phyloP scores from a whole-genome alignment of 1,140 invertebrate species.

The Agraylea sexmaculata region DNA sequence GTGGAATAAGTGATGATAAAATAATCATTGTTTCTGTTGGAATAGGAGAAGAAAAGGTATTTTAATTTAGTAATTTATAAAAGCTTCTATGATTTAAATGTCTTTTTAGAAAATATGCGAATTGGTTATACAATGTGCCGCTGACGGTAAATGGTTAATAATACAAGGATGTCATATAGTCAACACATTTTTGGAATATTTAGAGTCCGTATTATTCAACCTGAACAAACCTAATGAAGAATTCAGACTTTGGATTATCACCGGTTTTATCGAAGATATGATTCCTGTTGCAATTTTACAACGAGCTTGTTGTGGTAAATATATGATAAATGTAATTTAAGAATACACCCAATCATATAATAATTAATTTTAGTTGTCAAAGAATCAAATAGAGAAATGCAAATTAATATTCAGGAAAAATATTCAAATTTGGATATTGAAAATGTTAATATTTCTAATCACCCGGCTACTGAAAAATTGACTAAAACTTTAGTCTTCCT shows the following conservation, averaged over 20 bases:
- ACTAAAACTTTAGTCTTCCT: slow-evolving; percentile 82
- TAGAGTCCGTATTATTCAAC: slow-evolving; percentile 74
- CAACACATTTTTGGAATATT: slow-evolving; percentile 59
- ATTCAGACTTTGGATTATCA: slow-evolving; percentile 87
- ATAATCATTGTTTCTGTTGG: no score
- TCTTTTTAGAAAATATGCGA: no score
- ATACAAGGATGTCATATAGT: slow-evolving; percentile 83
- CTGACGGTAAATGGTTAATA: slow-evolving; percentile 78
- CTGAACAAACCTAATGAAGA: slow-evolving; percentile 72
- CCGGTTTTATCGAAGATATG: slow-evolving; percentile 71
- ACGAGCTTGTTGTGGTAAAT: no score
- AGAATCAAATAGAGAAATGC: slow-evolving; percentile 80
- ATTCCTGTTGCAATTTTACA: no score
- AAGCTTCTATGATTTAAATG: no score
- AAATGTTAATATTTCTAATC: slow-evolving; percentile 56
- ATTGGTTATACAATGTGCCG: no score
- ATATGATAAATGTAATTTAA: no score
- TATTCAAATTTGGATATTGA: slow-evolving; percentile 70
- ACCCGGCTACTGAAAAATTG: slow-evolving; percentile 61
- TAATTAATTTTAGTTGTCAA: slow-evolving; percentile 57
- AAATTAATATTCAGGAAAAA: slow-evolving; percentile 78
- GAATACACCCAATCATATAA: no score
- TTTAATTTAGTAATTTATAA: no score
- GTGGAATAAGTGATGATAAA: no score
- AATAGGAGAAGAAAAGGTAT: no score